Conservation (phyloP, 1,140 invertebrate species). For the Eupeodes corollae region DNA sequence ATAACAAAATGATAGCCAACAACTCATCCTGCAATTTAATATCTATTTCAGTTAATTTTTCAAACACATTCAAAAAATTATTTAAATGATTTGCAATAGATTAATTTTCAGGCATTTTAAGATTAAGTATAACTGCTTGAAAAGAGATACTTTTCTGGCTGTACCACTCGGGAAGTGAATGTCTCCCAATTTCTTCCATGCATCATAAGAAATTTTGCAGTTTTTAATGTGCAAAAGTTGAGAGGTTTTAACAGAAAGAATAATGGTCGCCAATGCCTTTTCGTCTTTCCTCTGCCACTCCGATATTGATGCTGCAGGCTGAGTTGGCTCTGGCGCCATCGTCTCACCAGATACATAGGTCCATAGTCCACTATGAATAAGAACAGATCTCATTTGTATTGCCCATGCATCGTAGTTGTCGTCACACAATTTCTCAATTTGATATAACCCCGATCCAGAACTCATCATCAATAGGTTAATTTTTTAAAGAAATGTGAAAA, state of each 20-base stretch:
- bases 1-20: not conserved
- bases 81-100: not conserved
- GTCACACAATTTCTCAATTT: conserved; percentile 6
- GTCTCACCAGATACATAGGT: too few species aligned
- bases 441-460: too few species aligned
- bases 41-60: not conserved
- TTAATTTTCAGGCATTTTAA: too few species aligned
- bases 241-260: not conserved
- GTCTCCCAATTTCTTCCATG: conserved; percentile 3
- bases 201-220: not conserved
- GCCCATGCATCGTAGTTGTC: conserved; percentile 3
- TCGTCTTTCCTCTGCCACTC: conserved; percentile 1
- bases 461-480: too few species aligned
- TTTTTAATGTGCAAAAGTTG: conserved; percentile 1
- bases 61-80: not conserved
- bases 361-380: not conserved
- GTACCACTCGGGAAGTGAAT: conserved; percentile 1
- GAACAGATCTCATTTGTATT: conserved; percentile 4
- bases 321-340: too few species aligned
- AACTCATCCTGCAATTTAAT: too few species aligned
- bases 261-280: conserved; percentile 4
- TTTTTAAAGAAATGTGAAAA: too few species aligned
- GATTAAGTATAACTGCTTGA: conserved; percentile 3
- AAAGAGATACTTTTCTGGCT: conserved; percentile 1
- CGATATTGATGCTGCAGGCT: too few species aligned